phyloP scores from a whole-genome alignment of 35 echinoderm and acorn worm genomes.

The Ptychodera flava region DNA sequence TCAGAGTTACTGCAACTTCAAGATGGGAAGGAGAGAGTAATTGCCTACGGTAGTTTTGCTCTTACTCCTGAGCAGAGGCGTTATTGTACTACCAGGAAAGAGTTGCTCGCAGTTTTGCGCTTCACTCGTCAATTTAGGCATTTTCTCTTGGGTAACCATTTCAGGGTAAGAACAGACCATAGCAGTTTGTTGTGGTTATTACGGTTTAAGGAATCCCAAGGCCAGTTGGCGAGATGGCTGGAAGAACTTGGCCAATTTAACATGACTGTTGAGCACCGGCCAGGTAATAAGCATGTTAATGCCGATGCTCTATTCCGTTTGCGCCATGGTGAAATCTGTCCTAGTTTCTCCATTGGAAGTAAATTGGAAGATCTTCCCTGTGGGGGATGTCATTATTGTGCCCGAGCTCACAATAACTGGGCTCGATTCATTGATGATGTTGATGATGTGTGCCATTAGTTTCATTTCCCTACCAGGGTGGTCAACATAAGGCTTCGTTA shows the following conservation, averaged over 20 bases:
- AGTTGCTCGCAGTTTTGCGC: conserved; percentile 26
- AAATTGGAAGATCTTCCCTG: too few species aligned
- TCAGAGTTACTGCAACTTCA: background rate
- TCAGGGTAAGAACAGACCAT: conserved; percentile 42
- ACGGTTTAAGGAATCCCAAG: conserved; percentile 28
- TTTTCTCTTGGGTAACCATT: conserved; percentile 27
- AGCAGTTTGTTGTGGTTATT: conserved; percentile 44
- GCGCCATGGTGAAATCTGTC: too few species aligned
- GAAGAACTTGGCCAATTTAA: conserved; percentile 38
- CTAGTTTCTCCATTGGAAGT: too few species aligned
- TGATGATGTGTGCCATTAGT: too few species aligned
- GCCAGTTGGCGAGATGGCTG: conserved; percentile 42
- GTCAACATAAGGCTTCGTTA: too few species aligned
- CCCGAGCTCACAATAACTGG: too few species aligned
- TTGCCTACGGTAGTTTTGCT: background rate
- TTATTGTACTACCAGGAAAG: conserved; percentile 40
- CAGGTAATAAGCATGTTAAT: conserved; percentile 26
- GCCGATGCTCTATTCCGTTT: too few species aligned
- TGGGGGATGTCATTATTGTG: too few species aligned
- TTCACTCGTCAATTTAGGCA: conserved; percentile 45
- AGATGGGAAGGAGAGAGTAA: background rate
- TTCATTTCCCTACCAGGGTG: too few species aligned
- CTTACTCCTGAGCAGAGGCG: background rate
- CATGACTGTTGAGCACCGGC: conserved; percentile 34
- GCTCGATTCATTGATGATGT: too few species aligned